Evolutionary conservation across 53 echinoderm and acorn worm species (phyloP).

Genomic region (Henricia sp.): DNA sequence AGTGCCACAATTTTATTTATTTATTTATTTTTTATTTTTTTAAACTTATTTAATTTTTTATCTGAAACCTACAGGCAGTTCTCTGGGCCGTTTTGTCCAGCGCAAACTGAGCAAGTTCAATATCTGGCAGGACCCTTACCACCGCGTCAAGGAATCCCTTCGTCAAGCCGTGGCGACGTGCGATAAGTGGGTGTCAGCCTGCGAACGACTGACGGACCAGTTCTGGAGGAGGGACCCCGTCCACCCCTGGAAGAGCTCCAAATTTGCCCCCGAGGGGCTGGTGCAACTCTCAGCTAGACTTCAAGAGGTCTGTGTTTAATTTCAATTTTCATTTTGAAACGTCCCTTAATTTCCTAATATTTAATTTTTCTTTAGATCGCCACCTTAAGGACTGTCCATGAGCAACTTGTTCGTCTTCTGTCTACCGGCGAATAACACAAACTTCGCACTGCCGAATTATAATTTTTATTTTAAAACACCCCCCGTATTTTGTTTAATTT

Average conservation of each 20-base stretch:
- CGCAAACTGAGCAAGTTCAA: conserved; percentile 81
- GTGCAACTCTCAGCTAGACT: conserved; percentile 84
- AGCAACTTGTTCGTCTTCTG: conserved; percentile 88
- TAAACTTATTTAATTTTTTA: no score
- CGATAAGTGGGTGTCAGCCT: conserved; percentile 86
- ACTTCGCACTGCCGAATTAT: conserved; percentile 71
- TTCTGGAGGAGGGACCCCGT: conserved; percentile 96
- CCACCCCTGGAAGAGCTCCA: conserved; percentile 94
- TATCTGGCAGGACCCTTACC: conserved; percentile 94
- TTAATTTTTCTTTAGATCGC: no score
- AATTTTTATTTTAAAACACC: no score
- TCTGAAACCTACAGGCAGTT: conserved; percentile 90
- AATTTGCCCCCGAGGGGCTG: conserved; percentile 85
- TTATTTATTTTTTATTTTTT: no score
- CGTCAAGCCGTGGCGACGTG: conserved; percentile 81
- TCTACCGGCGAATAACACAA: conserved; percentile 92
- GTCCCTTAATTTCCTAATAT: no score
- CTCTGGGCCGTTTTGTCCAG: conserved; percentile 90
- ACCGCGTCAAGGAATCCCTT: conserved; percentile 86
- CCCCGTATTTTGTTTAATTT: no score
- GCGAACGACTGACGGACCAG: conserved; percentile 94
- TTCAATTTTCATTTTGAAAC: no score
- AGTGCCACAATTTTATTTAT: no score
- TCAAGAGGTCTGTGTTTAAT: conserved; percentile 85
- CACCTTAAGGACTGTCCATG: conserved; percentile 90